These are phyloP conservation scores for Heliothis subflexa DNA, from an alignment of 1,140 invertebrate species.

Conservation along the genomic window DNA sequence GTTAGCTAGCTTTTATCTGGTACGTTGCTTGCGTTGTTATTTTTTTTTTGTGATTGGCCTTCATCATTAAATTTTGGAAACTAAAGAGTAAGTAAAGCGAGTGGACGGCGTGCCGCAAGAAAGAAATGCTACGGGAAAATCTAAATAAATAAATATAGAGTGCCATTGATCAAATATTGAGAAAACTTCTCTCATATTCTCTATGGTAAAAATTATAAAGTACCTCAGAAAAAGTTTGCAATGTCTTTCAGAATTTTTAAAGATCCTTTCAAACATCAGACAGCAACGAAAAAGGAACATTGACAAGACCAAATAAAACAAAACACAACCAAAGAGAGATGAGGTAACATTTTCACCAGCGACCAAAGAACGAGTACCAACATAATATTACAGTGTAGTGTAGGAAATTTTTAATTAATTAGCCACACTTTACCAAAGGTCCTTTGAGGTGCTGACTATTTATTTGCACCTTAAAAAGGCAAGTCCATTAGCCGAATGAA, in stretches of 20 bases:
- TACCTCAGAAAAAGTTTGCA: neutral
- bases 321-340: neutral
- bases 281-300: conserved; percentile 6
- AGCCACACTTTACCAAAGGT: conserved; percentile 62
- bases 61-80: no score
- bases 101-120: neutral
- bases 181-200: neutral
- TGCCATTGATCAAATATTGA: neutral
- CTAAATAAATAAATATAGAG: neutral
- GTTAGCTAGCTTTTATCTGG: no score
- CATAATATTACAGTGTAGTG: conserved; percentile 23
- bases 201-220: neutral
- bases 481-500: conserved; percentile 84
- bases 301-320: conserved; percentile 1
- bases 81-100: no score
- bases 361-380: conserved; percentile 1
- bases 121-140: neutral
- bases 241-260: conserved; percentile 9
- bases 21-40: neutral
- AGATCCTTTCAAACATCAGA: conserved; percentile 2
- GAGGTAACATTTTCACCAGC: conserved; percentile 26
- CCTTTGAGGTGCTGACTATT: conserved; percentile 73
- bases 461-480: conserved; percentile 82
- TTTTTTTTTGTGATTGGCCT: neutral
- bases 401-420: conserved; percentile 78